Base-by-base conservation (phyloP, 2,113 vertebrate species). In the Rhynchomys soricoides region DNA sequence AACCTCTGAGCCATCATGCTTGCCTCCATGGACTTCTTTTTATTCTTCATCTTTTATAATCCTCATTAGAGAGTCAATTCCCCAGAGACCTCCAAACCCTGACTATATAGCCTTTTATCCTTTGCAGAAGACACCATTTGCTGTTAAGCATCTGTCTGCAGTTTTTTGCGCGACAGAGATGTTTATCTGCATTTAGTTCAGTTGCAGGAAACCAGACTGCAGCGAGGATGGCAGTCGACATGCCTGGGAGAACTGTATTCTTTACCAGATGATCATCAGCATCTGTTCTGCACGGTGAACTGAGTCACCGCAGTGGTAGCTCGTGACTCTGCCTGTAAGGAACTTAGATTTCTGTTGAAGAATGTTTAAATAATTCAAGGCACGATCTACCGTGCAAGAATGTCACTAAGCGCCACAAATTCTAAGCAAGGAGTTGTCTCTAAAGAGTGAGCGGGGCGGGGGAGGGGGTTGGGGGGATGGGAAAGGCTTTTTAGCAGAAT, bases 161-260 rank as follows among this genome's bases (percentile, higher is more conserved):
- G 92, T 85, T 48, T 88, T 66, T 45, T 26, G 26, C 62, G 24
- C 40, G 81, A 24, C 1, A 9, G n/a, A 48, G 81, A 43, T 82
- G 29, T 75, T 96, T 91, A 86, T 57, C 83, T 21, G 83, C 77
- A 79, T 64, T 94, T 52, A 17, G 78, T 37, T 95, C 73, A 37
- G 12, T 3, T 16, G 45, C 52, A 68, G 79, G 70, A 94, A 92
- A 85, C 68, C 68, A 91, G 95, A 83, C 86, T 57, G 59, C 4
- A 68, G 75, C 13, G 21, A 50, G 70, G 52, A 45, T 1, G 24
- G 31, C 16, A 40, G 89, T 24, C 70, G 45, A 86, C 82, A 74
- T 73, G 45, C 21, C 55, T 29, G 16, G 78, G 13, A 15, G 66
- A 37, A 34, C 90, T 81, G 15, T 81, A 83, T 50, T 93, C 57